phyloP scores from a whole-genome alignment of 2,888 invertebrate species.

The Amphipoea oculea region DNA sequence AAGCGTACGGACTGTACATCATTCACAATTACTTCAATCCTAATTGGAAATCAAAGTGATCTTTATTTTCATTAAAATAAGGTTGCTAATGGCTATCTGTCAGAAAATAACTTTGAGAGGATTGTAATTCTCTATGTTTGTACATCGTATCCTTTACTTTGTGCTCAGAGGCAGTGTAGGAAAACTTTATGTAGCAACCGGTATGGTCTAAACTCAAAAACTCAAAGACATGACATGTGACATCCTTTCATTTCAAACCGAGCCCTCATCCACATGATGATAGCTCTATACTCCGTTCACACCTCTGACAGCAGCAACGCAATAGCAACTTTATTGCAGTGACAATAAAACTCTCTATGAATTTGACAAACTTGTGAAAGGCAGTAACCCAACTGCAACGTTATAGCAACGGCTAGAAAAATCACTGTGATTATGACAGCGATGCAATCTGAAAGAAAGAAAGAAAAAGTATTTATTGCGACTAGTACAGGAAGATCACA shows the following conservation, averaged over 20 bases:
- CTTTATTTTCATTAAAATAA: neutral
- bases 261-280: neutral
- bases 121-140: neutral
- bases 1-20: neutral
- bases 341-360: too few species aligned
- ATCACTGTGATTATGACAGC: neutral
- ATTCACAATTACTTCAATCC: neutral
- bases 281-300: neutral
- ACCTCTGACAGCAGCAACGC: neutral
- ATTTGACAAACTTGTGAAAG: too few species aligned
- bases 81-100: neutral
- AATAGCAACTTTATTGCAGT: neutral
- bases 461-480: too few species aligned
- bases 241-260: neutral
- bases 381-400: neutral
- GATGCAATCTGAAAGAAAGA: neutral
- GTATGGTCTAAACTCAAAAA: neutral
- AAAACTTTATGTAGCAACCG: neutral
- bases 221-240: conserved; percentile 1
- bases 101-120: neutral
- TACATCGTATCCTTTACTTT: neutral
- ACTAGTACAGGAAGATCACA: too few species aligned
- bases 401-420: neutral
- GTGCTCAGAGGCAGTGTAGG: neutral
- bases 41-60: neutral